phyloP scores from a whole-genome alignment of 1,140 invertebrate species.

The Habropoda laboriosa region DNA sequence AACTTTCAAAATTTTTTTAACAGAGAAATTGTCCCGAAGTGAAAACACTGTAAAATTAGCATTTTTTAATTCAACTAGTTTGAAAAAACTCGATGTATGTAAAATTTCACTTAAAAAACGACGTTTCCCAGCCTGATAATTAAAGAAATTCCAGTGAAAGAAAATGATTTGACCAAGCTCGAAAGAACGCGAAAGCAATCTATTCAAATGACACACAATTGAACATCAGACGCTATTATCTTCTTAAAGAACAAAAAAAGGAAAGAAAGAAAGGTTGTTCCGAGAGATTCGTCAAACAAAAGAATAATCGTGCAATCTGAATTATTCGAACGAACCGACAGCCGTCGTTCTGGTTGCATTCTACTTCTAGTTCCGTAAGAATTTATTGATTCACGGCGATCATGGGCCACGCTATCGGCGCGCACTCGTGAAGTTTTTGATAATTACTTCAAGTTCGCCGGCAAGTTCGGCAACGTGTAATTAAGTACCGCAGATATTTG shows the following conservation, averaged over 20 bases:
- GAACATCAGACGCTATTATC: background rate
- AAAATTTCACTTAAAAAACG: no score
- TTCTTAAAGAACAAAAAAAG: no score
- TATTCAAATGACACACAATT: background rate
- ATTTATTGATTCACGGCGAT: constrained; percentile 27
- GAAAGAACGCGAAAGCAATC: background rate
- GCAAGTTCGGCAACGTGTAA: constrained; percentile 36
- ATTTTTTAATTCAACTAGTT: no score
- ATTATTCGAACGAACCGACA: background rate
- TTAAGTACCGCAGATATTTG: constrained; percentile 43
- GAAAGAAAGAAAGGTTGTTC: no score
- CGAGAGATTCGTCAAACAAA: background rate
- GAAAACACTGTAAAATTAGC: no score
- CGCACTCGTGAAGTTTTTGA: constrained; percentile 25
- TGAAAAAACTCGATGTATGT: no score
- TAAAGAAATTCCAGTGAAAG: no score
- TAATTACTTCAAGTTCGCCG: constrained; percentile 40
- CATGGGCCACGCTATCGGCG: background rate
- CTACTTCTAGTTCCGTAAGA: background rate
- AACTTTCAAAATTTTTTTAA: no score
- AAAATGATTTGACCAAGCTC: no score
- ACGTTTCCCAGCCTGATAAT: no score
- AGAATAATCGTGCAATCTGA: background rate
- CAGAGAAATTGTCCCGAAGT: no score
- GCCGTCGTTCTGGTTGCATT: background rate